Evolutionary conservation across 53 echinoderm and acorn worm genomes (phyloP), one percentile per base, ranked within the genome.

Genomic region (Luidia sarsii): DNA sequence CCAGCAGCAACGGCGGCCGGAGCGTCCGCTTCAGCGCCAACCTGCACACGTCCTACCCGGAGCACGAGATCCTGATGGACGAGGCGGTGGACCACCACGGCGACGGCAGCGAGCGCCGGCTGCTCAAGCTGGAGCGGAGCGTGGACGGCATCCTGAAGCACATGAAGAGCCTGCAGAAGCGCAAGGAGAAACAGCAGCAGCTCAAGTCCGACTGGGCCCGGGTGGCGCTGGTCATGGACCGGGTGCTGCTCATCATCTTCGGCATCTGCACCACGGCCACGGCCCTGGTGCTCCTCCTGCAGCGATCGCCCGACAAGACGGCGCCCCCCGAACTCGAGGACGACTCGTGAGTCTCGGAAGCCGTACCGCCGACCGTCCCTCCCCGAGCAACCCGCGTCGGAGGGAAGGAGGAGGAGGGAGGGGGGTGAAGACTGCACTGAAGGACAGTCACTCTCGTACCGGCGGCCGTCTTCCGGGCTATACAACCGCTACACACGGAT

Each of bases 161-260:
- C 62, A 80, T 97, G 74, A 97, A 97, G 82, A 88, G 60, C 11
- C 10, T 91, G 14, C 93, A 97, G 45, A 89, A 89, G 80, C 90
- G 67, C 82, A 88, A 91, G 66, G 93, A 97, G 37, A 85, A 93
- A 61, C 67, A 79, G 15, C 71, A 70, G 5, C 92, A 90, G 70
- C 69, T 93, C 48, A 88, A 90, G 70, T 85, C 90, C 14, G 96
- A 96, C 66, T 96, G 96, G 96, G 83, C 88, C 24, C 70, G 81
- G 29, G 96, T 96, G 29, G 96, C 96, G 21, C 82, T 88, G 60
- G 96, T 96, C 46, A 86, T 96, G 33, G 96, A 96, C 77, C 70
- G 96, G 5, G 82, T 96, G 14, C 80, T 96, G 7, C 75, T 96
- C 29, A 79, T 92, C 10, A 79, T 96, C n/a, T 96, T 93, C 48